A percentile compares a stretch with the other conserved stretches of the same genome.
phyloP scores from a whole-genome alignment of 2,888 invertebrate genomes.

The Drosophila helvetica region DNA sequence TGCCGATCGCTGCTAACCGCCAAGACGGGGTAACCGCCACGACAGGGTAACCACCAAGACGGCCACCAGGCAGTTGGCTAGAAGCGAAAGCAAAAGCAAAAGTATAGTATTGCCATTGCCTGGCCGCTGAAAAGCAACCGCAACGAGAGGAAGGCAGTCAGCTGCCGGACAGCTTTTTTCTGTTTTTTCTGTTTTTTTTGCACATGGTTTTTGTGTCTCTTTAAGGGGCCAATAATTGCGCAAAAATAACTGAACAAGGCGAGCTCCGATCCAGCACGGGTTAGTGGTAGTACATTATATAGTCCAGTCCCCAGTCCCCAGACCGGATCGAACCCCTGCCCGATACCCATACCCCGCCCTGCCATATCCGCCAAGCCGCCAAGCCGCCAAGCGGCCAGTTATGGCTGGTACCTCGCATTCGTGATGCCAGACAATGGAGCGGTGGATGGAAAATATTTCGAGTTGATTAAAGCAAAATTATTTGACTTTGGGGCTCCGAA shows the following conservation, averaged over 20 bases:
- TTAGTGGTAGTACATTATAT: slow-evolving; percentile 33
- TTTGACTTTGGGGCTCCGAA: slow-evolving; percentile 66
- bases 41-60: slow-evolving; percentile 13
- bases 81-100: slow-evolving; percentile 76
- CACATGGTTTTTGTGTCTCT: slow-evolving; percentile 47
- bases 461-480: slow-evolving; percentile 75
- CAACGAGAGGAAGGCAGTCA: slow-evolving; percentile 33
- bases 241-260: slow-evolving; percentile 66
- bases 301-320: slow-evolving; percentile 9
- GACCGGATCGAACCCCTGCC: not conserved
- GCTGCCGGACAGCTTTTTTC: slow-evolving; percentile 50
- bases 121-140: slow-evolving; percentile 21
- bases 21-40: slow-evolving; percentile 30
- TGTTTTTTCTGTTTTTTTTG: slow-evolving; percentile 10
- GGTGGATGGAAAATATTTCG: not conserved
- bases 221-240: slow-evolving; percentile 67
- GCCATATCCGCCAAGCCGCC: not conserved
- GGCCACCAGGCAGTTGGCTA: slow-evolving; percentile 50
- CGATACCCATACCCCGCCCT: not conserved
- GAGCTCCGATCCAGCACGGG: slow-evolving; percentile 27
- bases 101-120: slow-evolving; percentile 23
- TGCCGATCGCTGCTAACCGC: slow-evolving; percentile 57
- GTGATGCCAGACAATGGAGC: not conserved
- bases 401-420: not conserved
- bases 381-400: not conserved